phyloP scores from a whole-genome alignment of 53 echinoderm and acorn worm species.

The Apostichopus leukothele region DNA sequence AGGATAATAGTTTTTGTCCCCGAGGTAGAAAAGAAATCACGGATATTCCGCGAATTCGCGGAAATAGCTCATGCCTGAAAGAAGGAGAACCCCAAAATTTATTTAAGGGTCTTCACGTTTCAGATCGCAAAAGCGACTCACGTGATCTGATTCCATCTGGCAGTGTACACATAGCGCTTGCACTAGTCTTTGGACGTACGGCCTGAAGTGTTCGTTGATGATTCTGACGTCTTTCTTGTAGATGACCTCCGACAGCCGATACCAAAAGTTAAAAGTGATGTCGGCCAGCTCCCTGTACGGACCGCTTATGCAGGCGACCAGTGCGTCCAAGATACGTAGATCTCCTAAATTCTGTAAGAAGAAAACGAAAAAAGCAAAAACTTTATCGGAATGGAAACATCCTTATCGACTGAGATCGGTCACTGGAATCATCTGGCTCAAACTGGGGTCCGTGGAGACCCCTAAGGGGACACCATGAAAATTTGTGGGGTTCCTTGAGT shows the following conservation, averaged over 20 bases:
- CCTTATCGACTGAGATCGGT: too few relatives aligned
- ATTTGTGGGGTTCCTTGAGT: too few relatives aligned
- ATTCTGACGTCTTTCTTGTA: slow-evolving; percentile 73
- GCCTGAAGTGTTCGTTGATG: slow-evolving; percentile 82
- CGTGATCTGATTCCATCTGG: slow-evolving; percentile 92
- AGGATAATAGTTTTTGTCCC: too few relatives aligned
- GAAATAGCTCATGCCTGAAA: too few relatives aligned
- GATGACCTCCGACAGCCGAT: slow-evolving; percentile 85
- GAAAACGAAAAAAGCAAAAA: neutral
- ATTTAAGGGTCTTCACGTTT: too few relatives aligned
- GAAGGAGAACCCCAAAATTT: too few relatives aligned
- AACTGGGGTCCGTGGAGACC: too few relatives aligned
- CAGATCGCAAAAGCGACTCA: slow-evolving; percentile 45
- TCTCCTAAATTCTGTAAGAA: slow-evolving; percentile 74
- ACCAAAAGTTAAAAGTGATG: slow-evolving; percentile 99
- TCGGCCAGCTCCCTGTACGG: slow-evolving; percentile 95
- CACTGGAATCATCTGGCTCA: too few relatives aligned
- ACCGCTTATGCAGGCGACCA: slow-evolving; percentile 84
- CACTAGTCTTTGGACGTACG: slow-evolving; percentile 83
- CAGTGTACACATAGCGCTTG: slow-evolving; percentile 81
- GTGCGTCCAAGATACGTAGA: slow-evolving; percentile 71
- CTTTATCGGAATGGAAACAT: neutral
- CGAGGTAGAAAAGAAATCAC: too few relatives aligned
- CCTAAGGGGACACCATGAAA: too few relatives aligned
- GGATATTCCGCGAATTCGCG: too few relatives aligned